Base-by-base conservation (phyloP, 2,113 vertebrate species). In the Labeo rohita region DNA sequence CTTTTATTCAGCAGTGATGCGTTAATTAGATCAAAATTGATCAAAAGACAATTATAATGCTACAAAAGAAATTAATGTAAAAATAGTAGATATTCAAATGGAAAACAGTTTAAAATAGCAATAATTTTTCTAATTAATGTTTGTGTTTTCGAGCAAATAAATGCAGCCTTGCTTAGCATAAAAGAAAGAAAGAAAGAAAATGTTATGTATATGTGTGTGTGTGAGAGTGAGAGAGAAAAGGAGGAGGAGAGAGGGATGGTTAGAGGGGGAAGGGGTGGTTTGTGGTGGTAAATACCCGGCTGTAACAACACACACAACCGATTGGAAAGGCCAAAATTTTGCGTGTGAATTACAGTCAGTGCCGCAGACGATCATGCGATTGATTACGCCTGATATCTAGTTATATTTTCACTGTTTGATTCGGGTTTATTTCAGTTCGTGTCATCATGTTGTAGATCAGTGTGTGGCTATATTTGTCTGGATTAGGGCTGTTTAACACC, bases 281-380 rank as follows among this genome's bases (percentile, higher is more conserved):
- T 73, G 66, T 73, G 66, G 18, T 45, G 49, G 81, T 59, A 75
- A 87, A 66, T 84, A 83, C 89, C 90, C 89, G 90, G 88, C 87
- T 90, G 89, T 89, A 87, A 85, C 74, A 88, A 90, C 89, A 90
- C 66, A 89, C 61, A 84, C 65, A 82, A 72, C 12, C 56, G 70
- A 49, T 15, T 23, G 18, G 72, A 66, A 79, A 85, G 75, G 75
- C 45, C 75, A 54, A 85, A 39, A 50, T 39, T 50, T 0, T 1
- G 28, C 45, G 16, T 54, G 28, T 70, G 63, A 65, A 36, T 73
- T 72, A 56, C 66, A 83, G 66, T 13, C 49, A 56, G 61, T 10
- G 1, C 3, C 8, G 10, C 18, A 59, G 47, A 13, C 2, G 80
- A 49, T 34, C 21, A 49, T 45, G 77, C 10, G 23, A 2, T 79